Base-by-base conservation (phyloP, 2,113 vertebrate species). In the Poeciliopsis prolifica region DNA sequence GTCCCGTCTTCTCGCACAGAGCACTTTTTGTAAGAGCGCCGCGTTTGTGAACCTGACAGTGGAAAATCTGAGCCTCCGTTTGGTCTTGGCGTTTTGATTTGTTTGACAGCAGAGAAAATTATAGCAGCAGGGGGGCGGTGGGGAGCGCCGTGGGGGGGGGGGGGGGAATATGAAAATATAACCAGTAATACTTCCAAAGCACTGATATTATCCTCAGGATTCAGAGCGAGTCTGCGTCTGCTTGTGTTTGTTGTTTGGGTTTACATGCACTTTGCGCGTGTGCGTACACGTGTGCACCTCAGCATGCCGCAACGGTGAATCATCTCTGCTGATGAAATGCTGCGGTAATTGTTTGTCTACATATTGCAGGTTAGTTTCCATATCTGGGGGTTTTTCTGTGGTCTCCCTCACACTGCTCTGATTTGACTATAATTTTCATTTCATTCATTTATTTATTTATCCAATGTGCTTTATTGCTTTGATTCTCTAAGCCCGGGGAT, bases 91-190 rank as follows among this genome's bases (percentile, higher is more conserved):
- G 1, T 84, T 88, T 88, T 91, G 88, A 92, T 92, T 92, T 92
- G 90, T 92, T 92, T 92, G 89, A 93, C 91, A 92, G 87, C 83
- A 77, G 82, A 87, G 86, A 91, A 90, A 93, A 91, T 90, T 92
- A 89, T 86, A 91, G 90, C 86, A 89, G 88, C 79, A 10, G 31
- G 75, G 87, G 80, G 87, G 30, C 74, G 87, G 30, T 70, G 89
- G 80, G 85, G 85, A 82, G 80, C 86, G 30, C 70, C 88, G 79
- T 77, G 87, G 30, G 35, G 86, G 30, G 73, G 0, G 73, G 88
- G 80, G 87, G 84, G 83, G 86, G 90, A 90, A 93, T 89, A 83
- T 91, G 80, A 88, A 93, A 91, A 93, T 90, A 89, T 81, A 77
- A 84, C 78, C 84, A 80, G 83, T 92, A 87, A 91, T 91, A 91